These are phyloP conservation scores for Eupsilia transversa DNA, from an alignment of 2,888 invertebrate genomes.

Conservation along the genomic window DNA sequence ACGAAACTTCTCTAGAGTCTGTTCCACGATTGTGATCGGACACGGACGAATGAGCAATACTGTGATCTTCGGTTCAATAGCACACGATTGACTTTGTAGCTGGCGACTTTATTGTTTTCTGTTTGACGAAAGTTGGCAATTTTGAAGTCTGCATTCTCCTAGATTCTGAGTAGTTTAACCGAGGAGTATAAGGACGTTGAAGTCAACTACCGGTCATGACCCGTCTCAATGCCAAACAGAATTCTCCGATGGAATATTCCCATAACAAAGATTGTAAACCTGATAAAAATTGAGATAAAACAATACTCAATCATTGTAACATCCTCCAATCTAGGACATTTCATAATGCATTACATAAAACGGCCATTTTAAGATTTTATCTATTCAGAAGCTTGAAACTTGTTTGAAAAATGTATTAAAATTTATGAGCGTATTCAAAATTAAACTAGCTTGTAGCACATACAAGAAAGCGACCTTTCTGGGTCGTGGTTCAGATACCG, in stretches of 20 bases:
- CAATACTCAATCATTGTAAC: constrained; percentile 52
- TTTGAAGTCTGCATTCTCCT: constrained; percentile 12
- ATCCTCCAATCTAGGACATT: constrained; percentile 48
- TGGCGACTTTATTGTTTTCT: constrained; percentile 14
- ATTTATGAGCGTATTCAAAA: constrained; percentile 61
- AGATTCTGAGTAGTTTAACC: constrained; percentile 5
- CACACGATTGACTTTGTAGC: constrained; percentile 15
- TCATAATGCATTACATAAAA: constrained; percentile 64
- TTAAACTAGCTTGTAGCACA: constrained; percentile 42
- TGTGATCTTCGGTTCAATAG: constrained; percentile 53
- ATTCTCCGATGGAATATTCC: constrained; percentile 40
- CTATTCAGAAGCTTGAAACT: constrained; percentile 39
- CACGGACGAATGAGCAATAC: constrained; percentile 47
- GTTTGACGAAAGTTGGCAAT: constrained; percentile 4
- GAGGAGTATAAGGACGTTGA: constrained; percentile 8
- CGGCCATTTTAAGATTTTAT: constrained; percentile 44
- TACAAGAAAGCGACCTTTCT: constrained; percentile 76
- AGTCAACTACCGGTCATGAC: constrained; percentile 11
- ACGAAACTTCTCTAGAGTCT: constrained; percentile 30
- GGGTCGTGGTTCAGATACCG: constrained; percentile 71
- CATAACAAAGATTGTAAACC: constrained; percentile 16
- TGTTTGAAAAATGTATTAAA: constrained; percentile 54
- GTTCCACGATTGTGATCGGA: constrained; percentile 43
- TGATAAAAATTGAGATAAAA: constrained; percentile 43
- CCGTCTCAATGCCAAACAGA: constrained; percentile 23